Evolutionary conservation across 2,113 vertebrate genomes (phyloP).

Genomic region (Amphiprion percula): DNA sequence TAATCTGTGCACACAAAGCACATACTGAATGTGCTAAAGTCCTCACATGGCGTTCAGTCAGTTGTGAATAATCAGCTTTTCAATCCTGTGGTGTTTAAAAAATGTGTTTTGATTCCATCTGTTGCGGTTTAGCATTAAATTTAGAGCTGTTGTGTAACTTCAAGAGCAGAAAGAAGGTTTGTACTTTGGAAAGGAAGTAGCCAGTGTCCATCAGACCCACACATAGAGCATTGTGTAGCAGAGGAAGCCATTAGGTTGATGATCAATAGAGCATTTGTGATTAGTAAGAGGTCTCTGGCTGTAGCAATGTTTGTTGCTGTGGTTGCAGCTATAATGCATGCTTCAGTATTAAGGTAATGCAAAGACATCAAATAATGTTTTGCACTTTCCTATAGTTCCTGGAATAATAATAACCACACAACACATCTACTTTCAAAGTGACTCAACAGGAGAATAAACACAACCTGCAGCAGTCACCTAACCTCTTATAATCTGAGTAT

Average conservation of each 20-base stretch:
- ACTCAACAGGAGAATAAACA: neutral
- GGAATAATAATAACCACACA: neutral
- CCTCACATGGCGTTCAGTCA: neutral
- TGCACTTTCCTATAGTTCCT: neutral
- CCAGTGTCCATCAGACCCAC: neutral
- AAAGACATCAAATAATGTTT: neutral
- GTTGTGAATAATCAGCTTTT: constrained; percentile 23
- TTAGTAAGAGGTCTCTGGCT: neutral
- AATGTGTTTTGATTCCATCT: neutral
- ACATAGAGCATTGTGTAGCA: neutral
- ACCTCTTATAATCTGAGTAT: neutral
- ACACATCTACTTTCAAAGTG: neutral
- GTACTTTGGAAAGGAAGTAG: neutral
- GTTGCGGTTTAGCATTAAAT: neutral
- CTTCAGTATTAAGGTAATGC: neutral
- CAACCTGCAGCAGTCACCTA: neutral
- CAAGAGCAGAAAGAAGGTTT: neutral
- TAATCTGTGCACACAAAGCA: constrained; percentile 12
- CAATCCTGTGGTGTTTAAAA: neutral
- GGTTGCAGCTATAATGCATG: neutral
- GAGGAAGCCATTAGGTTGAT: constrained; percentile 11
- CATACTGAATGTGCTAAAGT: neutral
- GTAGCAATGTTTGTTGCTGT: neutral
- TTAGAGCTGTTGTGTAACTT: neutral
- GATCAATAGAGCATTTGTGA: constrained; percentile 9